These are phyloP conservation scores for Oscheius sp. DNA, from an alignment of 2,888 invertebrate genomes.

Conservation along the genomic window DNA sequence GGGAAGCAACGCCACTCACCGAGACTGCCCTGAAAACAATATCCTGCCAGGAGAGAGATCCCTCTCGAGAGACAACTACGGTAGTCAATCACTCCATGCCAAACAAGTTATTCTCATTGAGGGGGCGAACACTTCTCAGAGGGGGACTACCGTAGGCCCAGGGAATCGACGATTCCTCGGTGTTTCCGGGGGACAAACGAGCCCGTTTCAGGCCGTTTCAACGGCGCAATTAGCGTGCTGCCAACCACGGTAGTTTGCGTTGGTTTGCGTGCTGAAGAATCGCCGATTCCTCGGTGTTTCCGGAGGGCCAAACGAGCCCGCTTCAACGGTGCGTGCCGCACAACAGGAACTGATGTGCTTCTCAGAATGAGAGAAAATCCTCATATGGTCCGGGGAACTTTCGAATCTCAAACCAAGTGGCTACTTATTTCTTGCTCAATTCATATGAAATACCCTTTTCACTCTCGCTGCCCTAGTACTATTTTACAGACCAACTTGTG, in stretches of 20 bases:
- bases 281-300: too few species aligned
- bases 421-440: too few species aligned
- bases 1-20: constrained; percentile 25
- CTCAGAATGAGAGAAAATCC: too few species aligned
- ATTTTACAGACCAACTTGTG: too few species aligned
- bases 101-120: neutral
- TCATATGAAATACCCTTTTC: too few species aligned
- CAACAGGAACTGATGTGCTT: too few species aligned
- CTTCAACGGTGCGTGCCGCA: too few species aligned
- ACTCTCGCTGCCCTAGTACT: too few species aligned
- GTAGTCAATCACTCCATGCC: constrained; percentile 15
- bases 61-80: constrained; percentile 23
- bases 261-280: constrained; percentile 25
- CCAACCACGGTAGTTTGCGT: too few species aligned
- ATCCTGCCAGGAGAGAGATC: constrained; percentile 21
- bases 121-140: neutral
- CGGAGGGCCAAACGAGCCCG: too few species aligned
- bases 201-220: constrained; percentile 28
- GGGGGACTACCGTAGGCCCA: constrained; percentile 1
- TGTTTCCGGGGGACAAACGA: constrained; percentile 29
- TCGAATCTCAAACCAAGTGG: too few species aligned
- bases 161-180: constrained; percentile 18
- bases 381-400: too few species aligned
- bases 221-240: constrained; percentile 28
- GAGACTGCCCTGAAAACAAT: constrained; percentile 24